A percentile compares a stretch with the other conserved stretches of the same genome.
phyloP scores from a whole-genome alignment of 1,140 invertebrate genomes.

The Vanessa tameamea region DNA sequence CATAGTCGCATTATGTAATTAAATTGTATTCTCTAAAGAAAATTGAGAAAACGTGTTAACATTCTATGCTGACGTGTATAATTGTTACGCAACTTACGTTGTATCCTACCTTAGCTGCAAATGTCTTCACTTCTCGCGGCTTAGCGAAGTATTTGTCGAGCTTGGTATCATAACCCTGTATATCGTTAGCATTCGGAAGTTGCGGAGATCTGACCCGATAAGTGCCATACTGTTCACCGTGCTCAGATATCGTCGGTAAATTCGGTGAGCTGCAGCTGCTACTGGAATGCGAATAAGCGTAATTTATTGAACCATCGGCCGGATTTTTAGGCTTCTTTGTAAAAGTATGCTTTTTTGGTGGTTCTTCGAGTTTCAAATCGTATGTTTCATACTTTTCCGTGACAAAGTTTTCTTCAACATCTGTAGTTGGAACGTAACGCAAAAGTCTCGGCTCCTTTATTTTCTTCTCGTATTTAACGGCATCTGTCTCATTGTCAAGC shows the following conservation, averaged over 20 bases:
- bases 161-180: slow-evolving; percentile 62
- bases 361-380: slow-evolving; percentile 64
- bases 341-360: slow-evolving; percentile 60
- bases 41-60: neutral
- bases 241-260: slow-evolving; percentile 72
- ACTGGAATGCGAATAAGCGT: slow-evolving; percentile 69
- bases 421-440: slow-evolving; percentile 70
- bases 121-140: slow-evolving; percentile 65
- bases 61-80: slow-evolving; percentile 1
- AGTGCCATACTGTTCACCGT: slow-evolving; percentile 65
- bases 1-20: neutral
- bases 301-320: slow-evolving; percentile 70
- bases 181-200: slow-evolving; percentile 44
- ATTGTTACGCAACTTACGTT: slow-evolving; percentile 47
- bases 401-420: slow-evolving; percentile 66
- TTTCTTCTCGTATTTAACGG: slow-evolving; percentile 72
- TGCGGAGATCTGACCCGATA: slow-evolving; percentile 56
- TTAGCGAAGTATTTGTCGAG: slow-evolving; percentile 73
- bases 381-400: slow-evolving; percentile 71
- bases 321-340: slow-evolving; percentile 74
- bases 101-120: slow-evolving; percentile 67
- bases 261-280: slow-evolving; percentile 74
- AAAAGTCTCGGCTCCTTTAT: slow-evolving; percentile 67
- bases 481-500: slow-evolving; percentile 74
- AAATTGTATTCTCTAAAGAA: neutral